These are phyloP conservation scores for Thamnophis elegans DNA, from an alignment of 2,797 vertebrate species.

Conservation along the genomic window DNA sequence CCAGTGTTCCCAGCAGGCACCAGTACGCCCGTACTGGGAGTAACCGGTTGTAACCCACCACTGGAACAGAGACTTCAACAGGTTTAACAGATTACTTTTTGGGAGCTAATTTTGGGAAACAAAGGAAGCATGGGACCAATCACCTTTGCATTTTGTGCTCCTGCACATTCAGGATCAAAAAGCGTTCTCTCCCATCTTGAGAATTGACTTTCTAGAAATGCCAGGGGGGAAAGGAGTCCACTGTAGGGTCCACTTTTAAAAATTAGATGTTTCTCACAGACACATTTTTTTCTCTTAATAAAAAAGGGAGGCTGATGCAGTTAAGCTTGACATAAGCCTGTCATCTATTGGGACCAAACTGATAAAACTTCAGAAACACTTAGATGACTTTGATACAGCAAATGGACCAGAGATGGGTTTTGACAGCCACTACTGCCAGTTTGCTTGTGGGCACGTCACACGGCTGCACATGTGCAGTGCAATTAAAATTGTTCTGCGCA, in stretches of 20 bases:
- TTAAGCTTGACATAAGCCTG: neutral
- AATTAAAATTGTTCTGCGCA: too few relatives aligned
- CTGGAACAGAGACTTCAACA: neutral
- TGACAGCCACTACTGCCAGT: too few relatives aligned
- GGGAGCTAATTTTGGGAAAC: neutral
- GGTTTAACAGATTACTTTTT: neutral
- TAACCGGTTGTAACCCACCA: too few relatives aligned
- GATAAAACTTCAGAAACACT: neutral
- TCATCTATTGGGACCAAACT: neutral
- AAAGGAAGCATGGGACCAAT: neutral
- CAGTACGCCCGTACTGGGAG: too few relatives aligned
- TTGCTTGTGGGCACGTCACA: too few relatives aligned
- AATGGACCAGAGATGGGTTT: neutral
- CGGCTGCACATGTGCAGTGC: too few relatives aligned
- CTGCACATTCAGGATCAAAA: neutral
- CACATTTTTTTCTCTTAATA: neutral
- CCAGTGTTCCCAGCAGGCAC: too few relatives aligned
- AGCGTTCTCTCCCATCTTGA: neutral
- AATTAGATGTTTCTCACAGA: neutral
- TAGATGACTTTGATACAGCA: neutral
- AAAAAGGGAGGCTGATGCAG: neutral
- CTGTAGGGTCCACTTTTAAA: neutral
- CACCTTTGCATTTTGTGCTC: neutral
- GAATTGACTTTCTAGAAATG: neutral
- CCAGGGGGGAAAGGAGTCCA: neutral